phyloP scores from a whole-genome alignment of 2,888 invertebrate genomes.

The Idaea biselata region DNA sequence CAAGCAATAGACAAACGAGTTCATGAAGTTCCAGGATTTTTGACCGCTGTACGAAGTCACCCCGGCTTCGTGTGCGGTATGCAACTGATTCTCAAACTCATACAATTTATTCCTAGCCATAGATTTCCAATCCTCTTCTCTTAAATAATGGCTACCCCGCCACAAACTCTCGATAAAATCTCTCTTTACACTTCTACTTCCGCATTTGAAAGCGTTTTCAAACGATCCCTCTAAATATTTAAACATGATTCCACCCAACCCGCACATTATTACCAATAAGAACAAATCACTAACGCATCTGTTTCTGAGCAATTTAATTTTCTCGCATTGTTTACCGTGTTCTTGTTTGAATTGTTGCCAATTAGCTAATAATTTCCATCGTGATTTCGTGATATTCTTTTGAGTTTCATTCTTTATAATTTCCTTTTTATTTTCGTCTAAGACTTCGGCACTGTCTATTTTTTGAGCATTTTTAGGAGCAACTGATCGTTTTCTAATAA shows the following conservation, averaged over 20 bases:
- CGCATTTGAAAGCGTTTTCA: constrained; percentile 93
- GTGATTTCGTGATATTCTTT: constrained; percentile 51
- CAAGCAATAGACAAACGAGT: constrained; percentile 91
- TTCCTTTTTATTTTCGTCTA: constrained; percentile 45
- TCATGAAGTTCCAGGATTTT: constrained; percentile 93
- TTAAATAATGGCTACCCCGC: constrained; percentile 89
- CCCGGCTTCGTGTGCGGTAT: constrained; percentile 91
- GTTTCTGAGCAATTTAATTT: constrained; percentile 80
- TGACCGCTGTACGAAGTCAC: constrained; percentile 91
- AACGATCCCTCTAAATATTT: constrained; percentile 91
- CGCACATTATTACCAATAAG: constrained; percentile 86
- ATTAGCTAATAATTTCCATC: constrained; percentile 66
- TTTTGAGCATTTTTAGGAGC: constrained; percentile 39
- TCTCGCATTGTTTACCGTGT: constrained; percentile 77
- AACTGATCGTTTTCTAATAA: constrained; percentile 56
- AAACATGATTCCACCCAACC: constrained; percentile 89
- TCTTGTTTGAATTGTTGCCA: constrained; percentile 82
- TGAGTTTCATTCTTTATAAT: constrained; percentile 39
- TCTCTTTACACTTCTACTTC: constrained; percentile 91
- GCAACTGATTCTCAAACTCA: constrained; percentile 92
- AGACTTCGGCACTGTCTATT: constrained; percentile 38
- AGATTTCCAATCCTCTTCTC: constrained; percentile 95
- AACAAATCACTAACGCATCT: constrained; percentile 85
- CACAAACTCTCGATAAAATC: constrained; percentile 92
- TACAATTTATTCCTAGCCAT: constrained; percentile 89